phyloP scores from a whole-genome alignment of 2,888 invertebrate genomes.

The Sinopyrophorus schimmeli region DNA sequence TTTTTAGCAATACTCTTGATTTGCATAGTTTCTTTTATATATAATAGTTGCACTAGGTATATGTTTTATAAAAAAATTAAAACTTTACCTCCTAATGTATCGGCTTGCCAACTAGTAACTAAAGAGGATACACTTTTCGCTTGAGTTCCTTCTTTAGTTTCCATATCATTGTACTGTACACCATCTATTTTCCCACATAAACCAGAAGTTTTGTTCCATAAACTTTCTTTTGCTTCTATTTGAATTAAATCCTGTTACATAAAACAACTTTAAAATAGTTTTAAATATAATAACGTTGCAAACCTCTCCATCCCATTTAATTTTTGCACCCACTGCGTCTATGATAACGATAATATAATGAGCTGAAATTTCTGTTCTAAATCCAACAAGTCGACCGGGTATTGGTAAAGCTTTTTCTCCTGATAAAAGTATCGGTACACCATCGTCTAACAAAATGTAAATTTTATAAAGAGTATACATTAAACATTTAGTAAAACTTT shows the following conservation, averaged over 20 bases:
- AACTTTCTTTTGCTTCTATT: slow-evolving; percentile 66
- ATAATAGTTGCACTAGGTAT: too few relatives aligned
- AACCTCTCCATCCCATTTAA: slow-evolving; percentile 80
- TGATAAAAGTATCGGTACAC: slow-evolving; percentile 40
- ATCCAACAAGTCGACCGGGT: slow-evolving; percentile 72
- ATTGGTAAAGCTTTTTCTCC: slow-evolving; percentile 60
- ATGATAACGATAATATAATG: slow-evolving; percentile 70
- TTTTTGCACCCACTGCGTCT: slow-evolving; percentile 66
- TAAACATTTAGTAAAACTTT: slow-evolving; percentile 37
- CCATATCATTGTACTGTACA: slow-evolving; percentile 68
- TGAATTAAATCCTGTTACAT: slow-evolving; percentile 63
- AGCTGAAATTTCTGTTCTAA: slow-evolving; percentile 72
- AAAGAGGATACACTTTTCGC: slow-evolving; percentile 57
- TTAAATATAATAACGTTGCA: slow-evolving; percentile 23
- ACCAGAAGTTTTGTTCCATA: slow-evolving; percentile 81
- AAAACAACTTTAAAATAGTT: slow-evolving; percentile 1
- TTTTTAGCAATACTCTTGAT: too few relatives aligned
- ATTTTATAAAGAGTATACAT: background rate
- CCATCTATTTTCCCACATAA: slow-evolving; percentile 81
- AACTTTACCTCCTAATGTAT: slow-evolving; percentile 47
- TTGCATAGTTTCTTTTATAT: too few relatives aligned
- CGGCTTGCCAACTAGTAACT: slow-evolving; percentile 64
- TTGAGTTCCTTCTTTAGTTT: slow-evolving; percentile 61
- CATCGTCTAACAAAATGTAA: slow-evolving; percentile 37
- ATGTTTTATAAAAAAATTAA: background rate